Base-by-base conservation (phyloP, 2,113 vertebrate genomes). In the Acanthochromis polyacanthus region DNA sequence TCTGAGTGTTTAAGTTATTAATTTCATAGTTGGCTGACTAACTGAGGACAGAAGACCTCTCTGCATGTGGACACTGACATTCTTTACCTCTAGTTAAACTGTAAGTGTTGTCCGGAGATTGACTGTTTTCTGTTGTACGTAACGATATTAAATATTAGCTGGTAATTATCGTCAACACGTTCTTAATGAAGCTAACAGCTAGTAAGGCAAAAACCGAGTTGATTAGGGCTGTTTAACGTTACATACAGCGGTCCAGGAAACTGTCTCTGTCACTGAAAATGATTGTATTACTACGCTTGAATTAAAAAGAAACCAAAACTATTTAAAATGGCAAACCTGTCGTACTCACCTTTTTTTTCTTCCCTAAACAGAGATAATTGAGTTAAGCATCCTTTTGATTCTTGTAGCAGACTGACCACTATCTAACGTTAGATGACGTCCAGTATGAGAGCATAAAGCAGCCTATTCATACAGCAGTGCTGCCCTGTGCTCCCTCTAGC, bases 401-500 rank as follows among this genome's bases (percentile, higher is more conserved):
- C 14, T 16, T 46, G 20, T 15, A 56, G 3, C 16, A 10, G 22
- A 30, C 52, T 57, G 28, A 6, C 11, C 66, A 5, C 40, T 16
- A 14, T 22, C 38, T 15, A 55, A 45, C 55, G 30, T 43, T 32
- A 14, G 56, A 51, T 17, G 22, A 59, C 77, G 68, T 71, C 74
- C 67, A 14, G 45, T 10, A 32, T 51, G 11, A 16, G 32, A 51
- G 60, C 17, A 81, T 70, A 71, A 78, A 80, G 77, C 40, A 16
- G 28, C 50, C 65, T 53, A 72, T 85, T 84, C 75, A 84, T 64
- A 5, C 53, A 12, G 19, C 11, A 8, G 4, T 16, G 32, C 1
- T 36, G 43, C 15, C 8, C 11, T 6, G 12, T 58, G 80, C 90
- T 10, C 85, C 91, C 78, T 83, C 90, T 91, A 88, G 84, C 63